Evolutionary conservation across 2,888 invertebrate species (phyloP).

Genomic region (Latrodectus elegans): DNA sequence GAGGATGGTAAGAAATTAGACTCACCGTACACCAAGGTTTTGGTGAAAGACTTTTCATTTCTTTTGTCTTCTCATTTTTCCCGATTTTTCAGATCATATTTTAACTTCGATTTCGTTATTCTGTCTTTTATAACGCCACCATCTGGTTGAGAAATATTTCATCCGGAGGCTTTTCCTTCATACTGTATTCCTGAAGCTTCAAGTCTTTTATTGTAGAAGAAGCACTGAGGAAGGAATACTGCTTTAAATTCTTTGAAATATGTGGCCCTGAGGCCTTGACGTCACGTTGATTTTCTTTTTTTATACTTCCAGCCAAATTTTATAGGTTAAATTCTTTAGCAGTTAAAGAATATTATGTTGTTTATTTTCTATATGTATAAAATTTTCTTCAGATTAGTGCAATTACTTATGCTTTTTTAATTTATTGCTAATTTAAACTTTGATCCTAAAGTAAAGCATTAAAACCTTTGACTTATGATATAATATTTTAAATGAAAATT

Average conservation of each 20-base stretch:
- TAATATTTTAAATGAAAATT: too few species aligned
- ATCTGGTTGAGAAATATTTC: slow-evolving; percentile 47
- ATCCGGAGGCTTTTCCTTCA: not conserved
- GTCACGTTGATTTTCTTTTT: not conserved
- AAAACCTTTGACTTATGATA: too few species aligned
- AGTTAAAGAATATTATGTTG: too few species aligned
- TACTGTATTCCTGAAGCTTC: not conserved
- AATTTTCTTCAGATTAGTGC: too few species aligned
- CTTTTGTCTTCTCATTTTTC: slow-evolving; percentile 55
- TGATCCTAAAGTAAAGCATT: too few species aligned
- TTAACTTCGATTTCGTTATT: slow-evolving; percentile 57
- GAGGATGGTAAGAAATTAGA: slow-evolving; percentile 36
- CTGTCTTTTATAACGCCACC: slow-evolving; percentile 46
- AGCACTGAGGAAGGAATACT: not conserved
- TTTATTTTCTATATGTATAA: too few species aligned
- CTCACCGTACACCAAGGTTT: slow-evolving; percentile 25
- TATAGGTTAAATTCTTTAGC: too few species aligned
- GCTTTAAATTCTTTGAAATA: not conserved
- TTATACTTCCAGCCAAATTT: too few species aligned
- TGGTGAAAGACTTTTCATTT: slow-evolving; percentile 20
- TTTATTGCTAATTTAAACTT: too few species aligned
- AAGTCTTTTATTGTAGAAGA: not conserved
- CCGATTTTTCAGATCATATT: slow-evolving; percentile 61
- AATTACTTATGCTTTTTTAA: too few species aligned
- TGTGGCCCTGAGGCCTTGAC: not conserved